Evolutionary conservation across 2,113 vertebrate genomes (phyloP).

Genomic region (Hemichromis elongatus): DNA sequence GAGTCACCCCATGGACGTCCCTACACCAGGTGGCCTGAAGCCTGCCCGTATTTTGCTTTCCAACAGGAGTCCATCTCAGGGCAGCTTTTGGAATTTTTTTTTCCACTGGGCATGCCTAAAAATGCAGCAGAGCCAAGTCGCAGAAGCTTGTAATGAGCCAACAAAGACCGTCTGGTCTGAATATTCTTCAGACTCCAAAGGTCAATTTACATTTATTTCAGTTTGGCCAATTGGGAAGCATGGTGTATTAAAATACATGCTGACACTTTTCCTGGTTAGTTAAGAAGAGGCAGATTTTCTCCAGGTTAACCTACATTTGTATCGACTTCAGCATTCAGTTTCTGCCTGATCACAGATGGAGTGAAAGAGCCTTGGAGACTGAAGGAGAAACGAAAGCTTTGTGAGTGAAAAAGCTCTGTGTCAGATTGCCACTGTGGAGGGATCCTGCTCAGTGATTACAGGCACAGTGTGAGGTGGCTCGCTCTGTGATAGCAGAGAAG

Average conservation of each 20-base stretch:
- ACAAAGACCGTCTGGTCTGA: background rate
- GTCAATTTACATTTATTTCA: background rate
- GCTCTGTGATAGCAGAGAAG: background rate
- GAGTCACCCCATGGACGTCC: background rate
- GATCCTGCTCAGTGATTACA: background rate
- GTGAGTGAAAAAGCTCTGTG: background rate
- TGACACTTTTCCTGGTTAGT: too few species aligned
- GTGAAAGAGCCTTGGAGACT: background rate
- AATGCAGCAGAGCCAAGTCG: background rate
- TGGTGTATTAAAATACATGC: background rate
- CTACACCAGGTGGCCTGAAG: background rate
- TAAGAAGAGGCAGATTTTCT: background rate
- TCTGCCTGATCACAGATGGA: background rate
- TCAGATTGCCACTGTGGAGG: background rate
- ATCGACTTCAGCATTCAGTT: background rate
- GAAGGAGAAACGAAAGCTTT: background rate
- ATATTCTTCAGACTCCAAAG: background rate
- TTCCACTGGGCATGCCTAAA: background rate
- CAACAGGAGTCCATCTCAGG: background rate
- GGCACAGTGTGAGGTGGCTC: background rate
- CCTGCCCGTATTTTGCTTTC: background rate
- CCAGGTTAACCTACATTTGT: background rate
- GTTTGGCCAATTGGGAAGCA: background rate
- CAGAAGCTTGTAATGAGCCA: background rate
- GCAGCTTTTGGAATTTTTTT: rapidly evolving